Evolutionary conservation across 2,113 vertebrate genomes (phyloP), one percentile per base, ranked within the genome.

Genomic region (Oreotragus oreotragus): DNA sequence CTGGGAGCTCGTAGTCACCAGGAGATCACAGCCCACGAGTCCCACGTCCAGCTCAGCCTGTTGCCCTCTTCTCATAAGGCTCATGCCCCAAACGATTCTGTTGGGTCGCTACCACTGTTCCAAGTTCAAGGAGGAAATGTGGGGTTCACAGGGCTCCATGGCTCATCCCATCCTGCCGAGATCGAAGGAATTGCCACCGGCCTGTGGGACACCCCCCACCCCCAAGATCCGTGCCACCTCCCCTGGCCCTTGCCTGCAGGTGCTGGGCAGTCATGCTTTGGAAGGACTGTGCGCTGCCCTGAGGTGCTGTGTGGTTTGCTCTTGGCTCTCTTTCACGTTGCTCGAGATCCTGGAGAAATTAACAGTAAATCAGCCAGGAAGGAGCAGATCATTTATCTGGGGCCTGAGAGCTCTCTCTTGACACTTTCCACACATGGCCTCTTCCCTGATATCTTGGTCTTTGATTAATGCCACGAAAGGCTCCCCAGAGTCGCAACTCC

Each of bases 321-420:
- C 80, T 62, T 88, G 92, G 90, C n/a, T 2, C 2, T 36, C 49
- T 91, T 85, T 87, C 85, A 88, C 62, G 92, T 19, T 49, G 45
- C 66, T 70, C 5, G 39, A 15, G 89, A 86, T 47, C 47, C 51
- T 90, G 96, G 64, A 94, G 95, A 96, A 95, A 81, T 84, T 30
- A 60, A 36, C 49, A 55, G 95, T 47, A 47, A 49, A 66, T 80
- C 84, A 55, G 16, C 25, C 39, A 17, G 91, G 25, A 47, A 85
- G 73, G 62, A 49, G 80, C 80, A 33, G 30, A 7, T 23, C 64
- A 17, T 88, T 58, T 13, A 10, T 30, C 25, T 17, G 39, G 53
- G 64, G 45, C 51, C n/a, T 10, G 21, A 15, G 45, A 33, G 58
- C 25, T 27, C 62, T 60, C 55, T 95, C 51, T 83, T 21, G 36